phyloP scores from a whole-genome alignment of 2,888 invertebrate species.

The Agonopterix arenella region DNA sequence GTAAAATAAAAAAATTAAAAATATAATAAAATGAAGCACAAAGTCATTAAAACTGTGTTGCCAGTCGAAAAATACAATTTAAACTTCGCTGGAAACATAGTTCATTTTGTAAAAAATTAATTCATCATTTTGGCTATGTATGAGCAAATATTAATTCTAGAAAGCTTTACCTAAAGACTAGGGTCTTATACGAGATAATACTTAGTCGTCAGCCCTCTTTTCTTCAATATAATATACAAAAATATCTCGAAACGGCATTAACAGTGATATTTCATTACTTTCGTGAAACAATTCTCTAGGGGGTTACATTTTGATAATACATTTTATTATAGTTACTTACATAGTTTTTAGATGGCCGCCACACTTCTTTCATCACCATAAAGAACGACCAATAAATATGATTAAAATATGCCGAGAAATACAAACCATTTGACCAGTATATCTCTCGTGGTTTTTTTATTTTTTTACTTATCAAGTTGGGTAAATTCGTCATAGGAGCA shows the following conservation, averaged over 20 bases:
- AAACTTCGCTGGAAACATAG: conserved; percentile 19
- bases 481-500: no score
- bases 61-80: neutral
- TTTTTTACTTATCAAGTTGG: no score
- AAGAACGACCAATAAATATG: no score
- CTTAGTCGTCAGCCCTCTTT: conserved; percentile 28
- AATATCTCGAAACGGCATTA: conserved; percentile 34
- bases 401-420: no score
- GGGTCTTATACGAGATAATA: conserved; percentile 58
- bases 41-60: neutral
- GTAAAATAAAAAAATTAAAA: neutral
- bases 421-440: no score
- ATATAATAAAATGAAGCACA: conserved; percentile 5
- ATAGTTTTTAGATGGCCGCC: neutral
- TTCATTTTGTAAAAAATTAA: conserved; percentile 14
- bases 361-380: neutral
- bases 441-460: no score
- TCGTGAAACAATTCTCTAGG: conserved; percentile 16
- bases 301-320: neutral
- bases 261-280: conserved; percentile 35
- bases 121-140: conserved; percentile 33
- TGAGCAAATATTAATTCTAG: conserved; percentile 60
- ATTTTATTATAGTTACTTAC: neutral
- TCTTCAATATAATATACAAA: conserved; percentile 37
- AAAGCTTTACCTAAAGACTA: conserved; percentile 64